Base-by-base conservation (phyloP, 2,113 vertebrate species). In the Glaucomys volans region DNA sequence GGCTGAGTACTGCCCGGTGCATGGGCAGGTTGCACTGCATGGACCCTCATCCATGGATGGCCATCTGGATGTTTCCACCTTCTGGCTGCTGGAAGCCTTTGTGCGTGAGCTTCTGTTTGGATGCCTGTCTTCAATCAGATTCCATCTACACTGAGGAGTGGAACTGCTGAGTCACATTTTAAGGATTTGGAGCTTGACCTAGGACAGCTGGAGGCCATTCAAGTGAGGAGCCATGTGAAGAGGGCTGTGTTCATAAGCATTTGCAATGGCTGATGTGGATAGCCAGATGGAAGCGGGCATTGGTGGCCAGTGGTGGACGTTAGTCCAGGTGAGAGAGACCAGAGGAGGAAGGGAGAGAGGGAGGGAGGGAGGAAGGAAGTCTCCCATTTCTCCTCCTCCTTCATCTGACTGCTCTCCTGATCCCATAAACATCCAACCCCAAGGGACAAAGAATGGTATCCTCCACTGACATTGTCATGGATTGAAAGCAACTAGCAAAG, bases 11-110 rank as follows among this genome's bases (percentile, higher is more conserved):
- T 3, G 17, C 6, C 3, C 81, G 1, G 0, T 1, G 17, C 22
- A 1, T 0, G 44, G 24, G 18, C 4, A 13, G 13, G 3, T 18
- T 22, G 8, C 26, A 13, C 40, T 7, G 30, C n/a, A 37, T 4
- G 17, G 8, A 32, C 32, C 12, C 3, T 37, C 54, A 8, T 30
- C 47, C n/a, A 2, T 0, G 1, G 44, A 22, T 5, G 82, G 71
- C 8, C 17, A 5, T 30, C 1, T 18, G 72, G 20, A 10, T 20
- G 32, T 24, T 62, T 17, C 72, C 0, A 30, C 84, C 18, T 83
- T 28, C 35, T 10, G 47, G 47, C 37, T 26, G 4, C 16, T 1
- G 0, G 0, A 10, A 35, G 54, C 18, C 2, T 1, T 0, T 0
- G 5, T 1, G 26, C 3, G 17, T 10, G 2, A 28, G 30, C 8